These are phyloP conservation scores for Phthorimaea operculella DNA, from an alignment of 1,140 invertebrate genomes.

Conservation along the genomic window DNA sequence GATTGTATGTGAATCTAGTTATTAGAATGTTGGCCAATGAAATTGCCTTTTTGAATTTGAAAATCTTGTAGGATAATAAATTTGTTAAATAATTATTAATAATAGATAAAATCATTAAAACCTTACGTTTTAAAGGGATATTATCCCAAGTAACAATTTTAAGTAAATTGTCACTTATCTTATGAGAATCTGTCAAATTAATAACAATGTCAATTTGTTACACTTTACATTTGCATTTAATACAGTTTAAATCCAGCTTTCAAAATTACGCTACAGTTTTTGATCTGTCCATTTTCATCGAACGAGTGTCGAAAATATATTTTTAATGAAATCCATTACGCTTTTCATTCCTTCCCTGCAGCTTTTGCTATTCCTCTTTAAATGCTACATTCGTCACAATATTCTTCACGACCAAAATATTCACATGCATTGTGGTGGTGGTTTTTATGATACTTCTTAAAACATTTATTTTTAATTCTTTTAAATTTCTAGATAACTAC, in stretches of 20 bases:
- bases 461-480: too few species aligned
- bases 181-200: background rate
- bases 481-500: too few species aligned
- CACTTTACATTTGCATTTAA: slow-evolving; percentile 13
- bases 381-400: slow-evolving; percentile 17
- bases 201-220: slow-evolving; percentile 28
- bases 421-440: too few species aligned
- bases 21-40: slow-evolving; percentile 30
- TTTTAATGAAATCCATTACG: slow-evolving; percentile 55
- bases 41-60: slow-evolving; percentile 38
- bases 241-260: slow-evolving; percentile 59
- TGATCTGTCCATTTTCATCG: slow-evolving; percentile 59
- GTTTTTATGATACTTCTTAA: too few species aligned
- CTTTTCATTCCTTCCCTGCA: slow-evolving; percentile 57
- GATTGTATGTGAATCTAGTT: slow-evolving; percentile 15
- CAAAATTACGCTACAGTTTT: slow-evolving; percentile 32
- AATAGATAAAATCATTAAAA: background rate
- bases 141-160: background rate
- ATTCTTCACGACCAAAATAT: background rate
- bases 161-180: background rate
- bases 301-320: slow-evolving; percentile 58
- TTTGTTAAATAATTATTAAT: slow-evolving; percentile 2
- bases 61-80: slow-evolving; percentile 14
- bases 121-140: background rate
- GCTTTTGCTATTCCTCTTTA: slow-evolving; percentile 21